Conservation (phyloP, 2,113 vertebrate genomes). For the Xenopus laevis region DNA sequence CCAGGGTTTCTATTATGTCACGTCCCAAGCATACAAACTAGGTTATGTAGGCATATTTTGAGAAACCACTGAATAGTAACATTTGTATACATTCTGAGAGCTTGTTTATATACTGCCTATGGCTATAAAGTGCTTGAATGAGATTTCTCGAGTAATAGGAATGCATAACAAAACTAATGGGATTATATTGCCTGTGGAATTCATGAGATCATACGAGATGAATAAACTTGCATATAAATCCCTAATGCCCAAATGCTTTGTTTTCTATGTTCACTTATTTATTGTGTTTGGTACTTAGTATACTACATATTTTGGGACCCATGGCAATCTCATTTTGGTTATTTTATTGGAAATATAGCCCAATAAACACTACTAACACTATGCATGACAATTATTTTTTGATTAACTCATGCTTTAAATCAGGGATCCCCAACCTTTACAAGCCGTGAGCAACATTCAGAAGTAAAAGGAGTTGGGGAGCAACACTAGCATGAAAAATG, state of each 20-base stretch:
- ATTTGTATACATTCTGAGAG: conserved; percentile 32
- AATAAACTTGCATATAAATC: conserved; percentile 39
- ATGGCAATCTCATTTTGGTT: no score
- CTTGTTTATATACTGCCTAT: conserved; percentile 22
- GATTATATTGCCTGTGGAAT: conserved; percentile 31
- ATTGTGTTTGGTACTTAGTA: background rate
- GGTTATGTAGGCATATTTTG: conserved; percentile 1
- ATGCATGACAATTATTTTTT: no score
- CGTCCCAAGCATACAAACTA: conserved; percentile 12
- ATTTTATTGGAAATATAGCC: no score
- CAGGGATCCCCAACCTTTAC: no score
- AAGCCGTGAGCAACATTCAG: no score
- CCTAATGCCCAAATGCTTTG: conserved; percentile 32
- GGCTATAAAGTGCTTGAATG: conserved; percentile 26
- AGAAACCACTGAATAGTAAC: conserved; percentile 17
- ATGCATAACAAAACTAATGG: conserved; percentile 40
- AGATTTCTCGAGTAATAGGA: conserved; percentile 28
- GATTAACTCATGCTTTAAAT: no score
- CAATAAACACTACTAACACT: no score
- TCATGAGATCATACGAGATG: conserved; percentile 22
- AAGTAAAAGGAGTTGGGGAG: no score
- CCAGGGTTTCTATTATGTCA: background rate
- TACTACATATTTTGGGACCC: no score
- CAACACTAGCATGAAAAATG: no score
- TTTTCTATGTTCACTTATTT: conserved; percentile 27